A percentile compares a stretch with the other conserved stretches of the same genome.
These are phyloP conservation scores for Calcarius lapponicus DNA, from an alignment of 2,797 vertebrate genomes.

Conservation along the genomic window DNA sequence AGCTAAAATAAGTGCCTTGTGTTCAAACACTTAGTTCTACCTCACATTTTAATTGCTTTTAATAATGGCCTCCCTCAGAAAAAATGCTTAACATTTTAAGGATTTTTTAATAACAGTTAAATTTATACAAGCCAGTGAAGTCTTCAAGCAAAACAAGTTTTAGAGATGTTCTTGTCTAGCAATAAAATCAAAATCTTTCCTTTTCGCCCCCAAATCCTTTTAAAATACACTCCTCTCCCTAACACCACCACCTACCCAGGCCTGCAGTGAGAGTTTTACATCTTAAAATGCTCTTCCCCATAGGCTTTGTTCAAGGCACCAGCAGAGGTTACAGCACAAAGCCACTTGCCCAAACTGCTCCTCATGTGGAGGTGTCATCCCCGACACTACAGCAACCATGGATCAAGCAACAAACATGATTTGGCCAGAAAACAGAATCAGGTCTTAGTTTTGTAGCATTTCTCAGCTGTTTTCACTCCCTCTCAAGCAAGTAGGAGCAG, in stretches of 20 bases:
- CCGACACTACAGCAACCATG: accelerated
- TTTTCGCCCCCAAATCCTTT: neutral
- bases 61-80: neutral
- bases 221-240: neutral
- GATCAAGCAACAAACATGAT: accelerated
- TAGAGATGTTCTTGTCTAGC: neutral
- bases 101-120: neutral
- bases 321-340: neutral
- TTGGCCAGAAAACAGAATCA: neutral
- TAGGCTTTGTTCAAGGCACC: neutral
- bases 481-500: neutral
- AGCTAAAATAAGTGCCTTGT: neutral
- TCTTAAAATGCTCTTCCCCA: neutral
- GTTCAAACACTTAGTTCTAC: neutral
- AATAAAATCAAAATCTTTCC: neutral
- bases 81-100: neutral
- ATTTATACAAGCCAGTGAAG: neutral
- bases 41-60: neutral
- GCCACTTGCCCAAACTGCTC: neutral
- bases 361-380: neutral
- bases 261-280: neutral
- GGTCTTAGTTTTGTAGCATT: neutral
- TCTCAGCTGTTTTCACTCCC: neutral
- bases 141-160: neutral
- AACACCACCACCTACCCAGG: neutral